These are phyloP conservation scores for Fragum whitleyi DNA, from an alignment of 2,888 invertebrate genomes.

Conservation along the genomic window DNA sequence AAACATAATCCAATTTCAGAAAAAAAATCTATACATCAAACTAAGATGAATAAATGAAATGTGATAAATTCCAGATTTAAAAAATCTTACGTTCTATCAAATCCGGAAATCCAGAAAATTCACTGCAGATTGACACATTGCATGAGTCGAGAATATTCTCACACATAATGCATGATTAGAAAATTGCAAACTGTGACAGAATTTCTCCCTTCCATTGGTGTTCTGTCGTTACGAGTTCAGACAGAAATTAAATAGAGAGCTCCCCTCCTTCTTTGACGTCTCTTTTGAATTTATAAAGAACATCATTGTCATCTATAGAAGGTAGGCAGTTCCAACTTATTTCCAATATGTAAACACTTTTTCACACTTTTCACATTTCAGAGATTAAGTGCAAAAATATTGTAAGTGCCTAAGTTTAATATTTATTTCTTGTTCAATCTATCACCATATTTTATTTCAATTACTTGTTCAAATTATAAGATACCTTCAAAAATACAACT, in stretches of 20 bases:
- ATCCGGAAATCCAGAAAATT: constrained; percentile 42
- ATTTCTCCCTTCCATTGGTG: constrained; percentile 16
- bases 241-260: neutral
- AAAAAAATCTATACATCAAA: no score
- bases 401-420: no score
- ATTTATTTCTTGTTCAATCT: no score
- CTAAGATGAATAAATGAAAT: neutral
- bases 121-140: constrained; percentile 48
- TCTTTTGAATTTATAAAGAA: constrained; percentile 4
- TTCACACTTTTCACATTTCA: neutral
- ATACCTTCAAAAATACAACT: no score
- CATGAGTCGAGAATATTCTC: constrained; percentile 46
- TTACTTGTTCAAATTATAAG: no score
- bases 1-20: no score
- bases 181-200: constrained; percentile 17
- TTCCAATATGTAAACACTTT: constrained; percentile 4
- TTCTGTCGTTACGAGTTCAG: constrained; percentile 8
- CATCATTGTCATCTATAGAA: neutral
- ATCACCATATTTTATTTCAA: no score
- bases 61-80: neutral
- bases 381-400: no score
- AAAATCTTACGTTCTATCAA: constrained; percentile 48
- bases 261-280: neutral
- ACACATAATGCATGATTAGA: constrained; percentile 46
- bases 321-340: neutral